Conservation (phyloP, 2,797 vertebrate genomes). For the Ataeniobius toweri region DNA sequence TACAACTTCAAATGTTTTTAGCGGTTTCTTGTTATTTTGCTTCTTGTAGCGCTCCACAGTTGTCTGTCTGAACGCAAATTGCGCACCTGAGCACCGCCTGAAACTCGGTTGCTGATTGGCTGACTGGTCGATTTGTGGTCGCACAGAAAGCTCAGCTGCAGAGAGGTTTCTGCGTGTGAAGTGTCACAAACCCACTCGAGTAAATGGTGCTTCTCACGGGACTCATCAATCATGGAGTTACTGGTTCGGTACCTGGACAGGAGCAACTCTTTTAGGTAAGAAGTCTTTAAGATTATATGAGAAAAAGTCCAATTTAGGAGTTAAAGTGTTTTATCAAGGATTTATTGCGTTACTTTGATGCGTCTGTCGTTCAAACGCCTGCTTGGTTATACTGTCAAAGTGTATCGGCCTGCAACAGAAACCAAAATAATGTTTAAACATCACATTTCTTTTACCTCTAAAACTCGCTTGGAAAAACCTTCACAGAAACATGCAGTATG, state of each 20-base stretch:
- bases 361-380: background rate
- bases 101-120: conserved; percentile 60
- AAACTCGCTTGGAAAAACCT: background rate
- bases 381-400: background rate
- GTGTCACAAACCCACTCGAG: background rate
- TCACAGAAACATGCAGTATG: rapidly evolving
- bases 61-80: conserved; percentile 3
- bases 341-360: background rate
- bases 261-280: conserved; percentile 64
- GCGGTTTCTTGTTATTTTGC: background rate
- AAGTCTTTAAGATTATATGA: background rate
- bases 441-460: background rate
- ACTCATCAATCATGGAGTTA: conserved; percentile 63
- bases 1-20: background rate
- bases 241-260: conserved; percentile 67
- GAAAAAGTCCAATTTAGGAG: rapidly evolving
- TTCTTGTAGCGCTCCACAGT: background rate
- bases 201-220: conserved; percentile 7
- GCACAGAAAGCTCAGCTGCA: background rate
- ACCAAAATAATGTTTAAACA: background rate
- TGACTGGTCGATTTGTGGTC: background rate
- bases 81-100: conserved; percentile 36
- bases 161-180: background rate
- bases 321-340: background rate
- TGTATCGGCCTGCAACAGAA: background rate